Base-by-base conservation (phyloP, 1,140 invertebrate species). In the Palaemon carinicauda region DNA sequence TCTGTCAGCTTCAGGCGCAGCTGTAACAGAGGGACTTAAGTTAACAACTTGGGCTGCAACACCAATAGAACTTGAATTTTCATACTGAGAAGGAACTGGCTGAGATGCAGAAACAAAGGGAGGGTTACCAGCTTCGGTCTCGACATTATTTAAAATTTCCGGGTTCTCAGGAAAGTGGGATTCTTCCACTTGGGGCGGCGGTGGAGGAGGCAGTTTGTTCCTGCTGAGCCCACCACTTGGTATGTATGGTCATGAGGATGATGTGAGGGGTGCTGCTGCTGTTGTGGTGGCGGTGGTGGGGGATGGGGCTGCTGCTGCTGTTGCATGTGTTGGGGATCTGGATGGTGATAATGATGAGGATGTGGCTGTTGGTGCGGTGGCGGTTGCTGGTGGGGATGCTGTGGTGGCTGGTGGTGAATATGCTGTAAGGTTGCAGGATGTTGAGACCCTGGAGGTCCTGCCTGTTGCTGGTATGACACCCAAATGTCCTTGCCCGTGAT, bases 391-490 rank as follows among this genome's bases (percentile, higher is more conserved):
- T 41, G 60, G 31, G 71, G 77, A 17, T 80, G 77, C 24, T 69
- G 84, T 14, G 83, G 75, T 24, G 29, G 84, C 4, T 86, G 84
- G 31, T 78, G 82, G 54, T 80, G 84, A 33, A 79, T 56, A 75
- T 85, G 82, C 75, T 85, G 82, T 54, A 85, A 75, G 21, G 84
- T 41, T 33, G 56, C 51, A 15, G 84, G 77, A 74, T 85, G 83
- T 29, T 86, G 84, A 21, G 51, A 51, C 21, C 77, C 77, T 54
- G 50, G 56, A 33, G 77, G 73, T 12, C 53, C 51, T 53, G 73
- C 24, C 12, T 33, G 50, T 50, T 82, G 80, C 24, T 82, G 80
- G 27, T 86, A 86, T 17, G 84, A 50, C n/a, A 86, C 50, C n/a
- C 12, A 86, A 27, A 50, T 74, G 73, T 27, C 75, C 60, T n/a